phyloP scores from a whole-genome alignment of 1,140 invertebrate species.

The Sycobia sp. region DNA sequence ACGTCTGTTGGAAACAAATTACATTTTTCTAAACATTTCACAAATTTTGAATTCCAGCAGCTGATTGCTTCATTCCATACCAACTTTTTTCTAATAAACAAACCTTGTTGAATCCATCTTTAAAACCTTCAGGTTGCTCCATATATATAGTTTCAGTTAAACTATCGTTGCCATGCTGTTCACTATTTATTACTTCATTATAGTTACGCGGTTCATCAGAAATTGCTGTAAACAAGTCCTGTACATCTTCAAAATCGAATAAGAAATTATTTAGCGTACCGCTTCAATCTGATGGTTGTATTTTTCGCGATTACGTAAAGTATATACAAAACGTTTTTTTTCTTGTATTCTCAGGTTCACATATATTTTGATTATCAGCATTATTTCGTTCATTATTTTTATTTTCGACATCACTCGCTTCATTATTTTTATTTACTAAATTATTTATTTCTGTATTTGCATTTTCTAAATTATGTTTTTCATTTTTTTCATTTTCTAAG shows the following conservation, averaged over 20 bases:
- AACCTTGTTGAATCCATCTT: constrained; percentile 31
- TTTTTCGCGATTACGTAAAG: constrained; percentile 5
- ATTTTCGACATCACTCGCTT: background rate
- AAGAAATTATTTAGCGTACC: constrained; percentile 6
- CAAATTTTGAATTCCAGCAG: constrained; percentile 46
- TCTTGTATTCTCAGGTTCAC: background rate
- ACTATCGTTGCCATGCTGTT: constrained; percentile 16
- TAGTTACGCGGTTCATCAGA: constrained; percentile 27
- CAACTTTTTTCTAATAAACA: constrained; percentile 52
- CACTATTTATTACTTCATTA: constrained; percentile 29
- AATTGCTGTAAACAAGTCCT: constrained; percentile 25
- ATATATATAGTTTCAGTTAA: constrained; percentile 29
- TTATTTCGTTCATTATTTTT: background rate
- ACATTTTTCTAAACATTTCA: constrained; percentile 16
- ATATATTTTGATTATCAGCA: background rate
- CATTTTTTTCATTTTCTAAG: background rate
- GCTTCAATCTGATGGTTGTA: background rate
- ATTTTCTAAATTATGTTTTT: background rate
- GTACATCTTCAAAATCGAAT: constrained; percentile 8
- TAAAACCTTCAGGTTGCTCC: constrained; percentile 45
- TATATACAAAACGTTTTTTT: background rate
- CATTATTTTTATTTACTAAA: background rate
- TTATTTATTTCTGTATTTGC: background rate
- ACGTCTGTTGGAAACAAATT: constrained; percentile 34
- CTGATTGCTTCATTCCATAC: constrained; percentile 55